phyloP scores from a whole-genome alignment of 2,797 vertebrate species.

The Hydrolagus colliei region DNA sequence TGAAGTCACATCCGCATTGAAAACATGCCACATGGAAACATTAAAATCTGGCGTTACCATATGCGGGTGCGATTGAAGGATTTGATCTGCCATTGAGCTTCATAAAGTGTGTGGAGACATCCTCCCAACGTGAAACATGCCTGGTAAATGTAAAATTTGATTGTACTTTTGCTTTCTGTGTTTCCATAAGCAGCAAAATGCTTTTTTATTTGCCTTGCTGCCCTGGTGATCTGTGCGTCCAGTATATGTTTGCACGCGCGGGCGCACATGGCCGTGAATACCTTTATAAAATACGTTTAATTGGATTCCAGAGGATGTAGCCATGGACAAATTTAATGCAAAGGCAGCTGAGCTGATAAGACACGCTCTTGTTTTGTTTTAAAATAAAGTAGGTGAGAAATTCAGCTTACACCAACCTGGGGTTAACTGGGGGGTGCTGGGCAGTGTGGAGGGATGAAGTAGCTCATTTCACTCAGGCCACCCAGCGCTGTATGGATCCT shows the following conservation, averaged over 20 bases:
- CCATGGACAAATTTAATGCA: slow-evolving; percentile 88
- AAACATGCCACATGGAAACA: too few relatives aligned
- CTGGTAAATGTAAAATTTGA: slow-evolving; percentile 40
- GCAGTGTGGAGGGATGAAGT: neutral
- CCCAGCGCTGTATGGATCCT: neutral
- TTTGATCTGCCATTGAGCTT: slow-evolving; percentile 43
- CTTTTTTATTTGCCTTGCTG: slow-evolving; percentile 40
- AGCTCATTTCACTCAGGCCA: neutral
- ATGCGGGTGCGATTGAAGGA: too few relatives aligned
- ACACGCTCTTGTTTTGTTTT: slow-evolving; percentile 44
- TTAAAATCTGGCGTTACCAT: too few relatives aligned
- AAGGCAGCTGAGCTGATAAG: slow-evolving; percentile 87
- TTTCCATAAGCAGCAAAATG: slow-evolving; percentile 40
- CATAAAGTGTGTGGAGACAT: slow-evolving; percentile 34
- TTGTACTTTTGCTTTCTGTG: slow-evolving; percentile 39
- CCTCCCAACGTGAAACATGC: too few relatives aligned
- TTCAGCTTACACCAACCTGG: slow-evolving; percentile 88
- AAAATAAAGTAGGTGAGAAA: slow-evolving; percentile 24
- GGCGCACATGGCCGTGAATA: slow-evolving; percentile 60
- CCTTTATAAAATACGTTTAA: slow-evolving; percentile 85
- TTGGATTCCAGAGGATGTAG: slow-evolving; percentile 64
- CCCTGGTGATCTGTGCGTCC: slow-evolving; percentile 23
- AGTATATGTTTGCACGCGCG: slow-evolving; percentile 47
- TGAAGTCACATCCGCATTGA: too few relatives aligned
- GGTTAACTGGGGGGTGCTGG: slow-evolving; percentile 59